These are phyloP conservation scores for Jacana jacana DNA, from an alignment of 2,113 vertebrate genomes.

Conservation along the genomic window DNA sequence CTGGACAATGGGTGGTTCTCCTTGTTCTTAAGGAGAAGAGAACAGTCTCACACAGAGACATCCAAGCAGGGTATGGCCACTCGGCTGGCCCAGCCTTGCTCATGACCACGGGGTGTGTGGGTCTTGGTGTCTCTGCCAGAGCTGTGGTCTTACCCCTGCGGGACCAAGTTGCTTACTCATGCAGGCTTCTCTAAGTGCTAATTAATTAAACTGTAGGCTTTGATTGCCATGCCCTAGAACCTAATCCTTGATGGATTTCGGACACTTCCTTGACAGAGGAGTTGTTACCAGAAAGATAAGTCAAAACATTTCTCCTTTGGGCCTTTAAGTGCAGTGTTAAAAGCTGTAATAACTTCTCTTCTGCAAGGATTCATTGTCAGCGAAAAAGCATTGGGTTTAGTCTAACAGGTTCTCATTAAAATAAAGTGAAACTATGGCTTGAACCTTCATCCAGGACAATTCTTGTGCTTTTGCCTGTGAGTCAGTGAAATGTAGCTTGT, in stretches of 20 bases:
- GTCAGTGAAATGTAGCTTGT: not conserved
- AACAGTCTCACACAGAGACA: rapidly evolving
- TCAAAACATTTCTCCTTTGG: not conserved
- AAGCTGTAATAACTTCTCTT: not conserved
- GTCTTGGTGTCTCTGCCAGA: not conserved
- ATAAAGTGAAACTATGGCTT: not conserved
- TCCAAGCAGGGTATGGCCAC: rapidly evolving
- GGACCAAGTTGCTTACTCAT: not conserved
- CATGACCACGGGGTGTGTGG: no score
- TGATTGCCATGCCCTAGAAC: not conserved
- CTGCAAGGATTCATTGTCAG: not conserved
- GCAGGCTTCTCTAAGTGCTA: not conserved
- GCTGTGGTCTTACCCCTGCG: not conserved
- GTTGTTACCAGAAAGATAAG: not conserved
- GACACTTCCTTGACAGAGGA: not conserved
- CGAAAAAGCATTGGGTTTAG: not conserved
- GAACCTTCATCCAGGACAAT: not conserved
- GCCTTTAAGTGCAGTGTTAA: not conserved
- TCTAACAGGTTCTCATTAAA: not conserved
- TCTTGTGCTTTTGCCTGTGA: not conserved
- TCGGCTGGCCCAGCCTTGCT: rapidly evolving
- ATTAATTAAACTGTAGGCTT: not conserved
- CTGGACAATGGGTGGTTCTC: not conserved
- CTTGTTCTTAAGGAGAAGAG: not conserved
- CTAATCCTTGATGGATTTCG: not conserved